Percentiles rank a stretch among this genome's conserved stretches.
Evolutionary conservation across 92 coral and sea anemone species (phyloP).

Genomic region (Phenganax marumi): DNA sequence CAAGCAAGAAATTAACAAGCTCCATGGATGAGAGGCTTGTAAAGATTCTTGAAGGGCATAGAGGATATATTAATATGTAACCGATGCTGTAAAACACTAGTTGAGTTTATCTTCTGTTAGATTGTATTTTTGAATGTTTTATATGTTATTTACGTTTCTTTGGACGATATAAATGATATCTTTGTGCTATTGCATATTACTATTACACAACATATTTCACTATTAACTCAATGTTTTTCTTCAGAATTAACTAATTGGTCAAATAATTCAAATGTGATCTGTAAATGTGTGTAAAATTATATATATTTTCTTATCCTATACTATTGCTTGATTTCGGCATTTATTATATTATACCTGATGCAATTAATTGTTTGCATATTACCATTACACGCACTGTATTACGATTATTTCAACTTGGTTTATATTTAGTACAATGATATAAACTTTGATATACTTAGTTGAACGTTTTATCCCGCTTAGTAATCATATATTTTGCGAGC

Average conservation of each 20-base stretch:
- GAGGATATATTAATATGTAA: conserved; percentile 14
- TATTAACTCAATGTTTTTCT: background rate
- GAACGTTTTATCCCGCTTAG: too few species aligned
- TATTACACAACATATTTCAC: background rate
- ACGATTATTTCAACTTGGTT: too few species aligned
- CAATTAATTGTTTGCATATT: background rate
- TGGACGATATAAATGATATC: background rate
- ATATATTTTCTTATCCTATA: background rate
- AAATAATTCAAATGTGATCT: background rate
- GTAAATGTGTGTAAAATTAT: background rate
- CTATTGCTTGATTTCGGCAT: background rate
- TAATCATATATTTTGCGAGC: too few species aligned
- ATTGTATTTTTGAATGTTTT: background rate
- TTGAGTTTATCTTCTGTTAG: background rate
- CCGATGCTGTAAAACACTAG: background rate
- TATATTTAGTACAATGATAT: too few species aligned
- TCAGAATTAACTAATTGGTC: background rate
- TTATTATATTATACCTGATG: background rate
- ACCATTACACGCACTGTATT: conserved; percentile 14
- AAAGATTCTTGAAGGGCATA: background rate
- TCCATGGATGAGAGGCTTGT: conserved; percentile 12
- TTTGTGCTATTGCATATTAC: background rate
- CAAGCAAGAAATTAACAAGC: background rate
- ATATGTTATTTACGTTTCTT: background rate
- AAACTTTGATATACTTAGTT: too few species aligned